Percentiles rank a stretch among this genome's conserved stretches.
Conservation (phyloP, 2,797 vertebrate genomes). For the Rhinoraja longicauda region DNA sequence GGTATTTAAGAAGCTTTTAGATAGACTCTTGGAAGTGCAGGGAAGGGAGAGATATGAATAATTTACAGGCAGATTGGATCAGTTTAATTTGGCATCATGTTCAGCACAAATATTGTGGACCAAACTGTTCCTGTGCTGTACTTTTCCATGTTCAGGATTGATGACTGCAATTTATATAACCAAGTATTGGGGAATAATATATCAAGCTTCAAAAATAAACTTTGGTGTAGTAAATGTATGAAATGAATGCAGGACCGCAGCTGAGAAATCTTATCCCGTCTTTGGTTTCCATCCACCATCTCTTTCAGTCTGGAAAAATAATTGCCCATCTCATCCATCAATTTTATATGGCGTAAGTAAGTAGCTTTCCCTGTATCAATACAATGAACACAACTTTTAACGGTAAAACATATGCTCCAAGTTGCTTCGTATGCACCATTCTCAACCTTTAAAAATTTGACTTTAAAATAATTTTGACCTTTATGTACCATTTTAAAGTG, state of each 20-base stretch:
- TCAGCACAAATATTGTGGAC: too few relatives aligned
- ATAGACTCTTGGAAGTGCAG: too few relatives aligned
- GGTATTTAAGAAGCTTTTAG: too few relatives aligned
- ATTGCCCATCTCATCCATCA: background rate
- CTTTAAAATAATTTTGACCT: background rate
- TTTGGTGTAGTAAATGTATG: background rate
- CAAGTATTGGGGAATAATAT: background rate
- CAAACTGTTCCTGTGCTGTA: too few relatives aligned
- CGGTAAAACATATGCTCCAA: background rate
- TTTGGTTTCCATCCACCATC: background rate
- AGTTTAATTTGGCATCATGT: too few relatives aligned
- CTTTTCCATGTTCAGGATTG: too few relatives aligned
- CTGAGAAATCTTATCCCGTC: background rate
- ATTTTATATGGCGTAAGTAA: background rate
- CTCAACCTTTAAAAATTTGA: background rate
- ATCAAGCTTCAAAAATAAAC: background rate
- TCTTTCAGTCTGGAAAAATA: background rate
- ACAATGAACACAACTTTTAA: background rate
- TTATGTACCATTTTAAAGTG: too few relatives aligned
- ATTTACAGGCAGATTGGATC: too few relatives aligned
- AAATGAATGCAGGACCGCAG: background rate
- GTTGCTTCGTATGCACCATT: background rate
- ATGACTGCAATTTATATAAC: background rate
- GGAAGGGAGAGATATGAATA: too few relatives aligned
- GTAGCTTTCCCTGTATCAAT: background rate